Base-by-base conservation (phyloP, 2,888 invertebrate genomes). In the Sarcophaga subvicina region DNA sequence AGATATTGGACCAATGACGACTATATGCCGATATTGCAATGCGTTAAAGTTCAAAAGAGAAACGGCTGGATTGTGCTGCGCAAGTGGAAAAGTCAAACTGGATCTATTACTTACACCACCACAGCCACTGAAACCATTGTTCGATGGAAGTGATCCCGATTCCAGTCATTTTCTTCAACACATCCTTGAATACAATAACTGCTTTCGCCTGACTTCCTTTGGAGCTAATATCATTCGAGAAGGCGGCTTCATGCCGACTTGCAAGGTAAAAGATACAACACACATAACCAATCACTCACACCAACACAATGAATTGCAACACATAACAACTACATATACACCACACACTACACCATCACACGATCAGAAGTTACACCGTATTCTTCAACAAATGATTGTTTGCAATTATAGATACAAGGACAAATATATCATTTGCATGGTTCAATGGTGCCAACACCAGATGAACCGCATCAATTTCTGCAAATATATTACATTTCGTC, bases 321-420 rank as follows among this genome's bases (percentile, higher is more conserved):
- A 70, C 63, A 54, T 67, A 79, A 84, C 80, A 71, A 77, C 70
- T 49, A 59, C 60, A 77, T 27, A 80, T 79, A 66, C 81, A 85
- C 70, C 64, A 72, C 49, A 81, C 84, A 82, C 81, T 72, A 72
- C 54, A 72, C 47, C 82, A 75, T 54, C 49, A 70, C 81, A 70
- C 67, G 59, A 78, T 70, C 70, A 69, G 83, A 83, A 67, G 69
- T 79, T 37, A 79, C 78, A 79, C 79, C 67, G 27, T 80, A 67
- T 83, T 79, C 70, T 83, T 79, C 71, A 80, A 80, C 67, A 79
- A 79, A 90, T 49, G 90, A 91, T 83, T 90, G 90, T 82, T 88
- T 78, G 62, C 90, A 90, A 22, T 22, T 22, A 22, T 1, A 22
- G 22, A 22, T 22, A 22, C 22, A 22, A 22, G 22, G 22, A 22